Evolutionary conservation across 2,113 vertebrate species (phyloP).

Genomic region (Hippopotamus amphibius): DNA sequence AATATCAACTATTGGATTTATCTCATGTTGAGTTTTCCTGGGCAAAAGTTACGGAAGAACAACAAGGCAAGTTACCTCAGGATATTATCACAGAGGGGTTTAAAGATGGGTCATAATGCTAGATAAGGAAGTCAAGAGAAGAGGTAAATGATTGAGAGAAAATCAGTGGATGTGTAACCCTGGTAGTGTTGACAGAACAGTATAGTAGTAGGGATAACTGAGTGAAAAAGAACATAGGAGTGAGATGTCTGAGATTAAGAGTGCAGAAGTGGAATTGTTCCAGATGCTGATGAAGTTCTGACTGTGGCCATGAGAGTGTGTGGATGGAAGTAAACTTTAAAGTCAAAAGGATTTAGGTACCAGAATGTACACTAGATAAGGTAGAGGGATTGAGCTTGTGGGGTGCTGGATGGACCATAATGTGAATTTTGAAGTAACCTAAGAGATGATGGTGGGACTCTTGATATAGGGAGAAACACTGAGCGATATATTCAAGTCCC

Average conservation of each 20-base stretch:
- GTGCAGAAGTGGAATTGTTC: neutral
- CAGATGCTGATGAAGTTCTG: neutral
- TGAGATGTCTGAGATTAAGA: conserved; percentile 2
- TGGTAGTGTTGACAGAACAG: neutral
- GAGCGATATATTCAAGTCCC: neutral
- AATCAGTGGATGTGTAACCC: neutral
- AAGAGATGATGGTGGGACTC: neutral
- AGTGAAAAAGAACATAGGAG: neutral
- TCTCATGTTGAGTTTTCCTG: neutral
- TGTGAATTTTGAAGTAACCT: neutral
- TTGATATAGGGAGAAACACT: neutral
- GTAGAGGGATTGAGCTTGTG: neutral
- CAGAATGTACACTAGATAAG: neutral
- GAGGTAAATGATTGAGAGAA: neutral
- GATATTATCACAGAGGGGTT: neutral
- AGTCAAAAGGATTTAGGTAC: neutral
- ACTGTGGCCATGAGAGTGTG: neutral
- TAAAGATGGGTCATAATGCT: neutral
- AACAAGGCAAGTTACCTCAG: neutral
- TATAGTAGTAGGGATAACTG: neutral
- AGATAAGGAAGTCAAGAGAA: neutral
- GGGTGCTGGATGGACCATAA: neutral
- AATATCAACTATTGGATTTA: neutral
- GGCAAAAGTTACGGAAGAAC: neutral
- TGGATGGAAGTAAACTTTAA: neutral